These are phyloP conservation scores for Drosophila longiperda DNA, from an alignment of 2,888 invertebrate genomes.

Conservation along the genomic window DNA sequence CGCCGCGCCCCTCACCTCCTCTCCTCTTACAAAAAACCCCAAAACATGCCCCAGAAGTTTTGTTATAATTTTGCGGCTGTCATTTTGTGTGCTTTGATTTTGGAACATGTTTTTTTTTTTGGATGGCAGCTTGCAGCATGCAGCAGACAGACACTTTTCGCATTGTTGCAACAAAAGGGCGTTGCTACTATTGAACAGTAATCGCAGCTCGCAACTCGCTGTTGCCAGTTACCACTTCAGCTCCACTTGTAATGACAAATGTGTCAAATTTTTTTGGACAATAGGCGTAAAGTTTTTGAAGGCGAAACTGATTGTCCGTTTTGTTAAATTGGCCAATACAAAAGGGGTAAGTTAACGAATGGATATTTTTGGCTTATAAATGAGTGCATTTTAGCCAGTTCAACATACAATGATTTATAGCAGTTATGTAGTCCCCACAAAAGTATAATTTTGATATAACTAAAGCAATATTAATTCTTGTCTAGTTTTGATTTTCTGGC, in stretches of 20 bases:
- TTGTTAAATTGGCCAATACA: neutral
- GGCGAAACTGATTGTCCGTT: conserved; percentile 3
- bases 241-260: conserved; percentile 35
- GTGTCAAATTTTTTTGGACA: conserved; percentile 22
- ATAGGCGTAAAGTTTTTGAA: conserved; percentile 11
- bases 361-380: neutral
- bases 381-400: neutral
- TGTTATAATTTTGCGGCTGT: conserved; percentile 76
- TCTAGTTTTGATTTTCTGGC: neutral
- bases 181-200: conserved; percentile 48
- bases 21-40: neutral
- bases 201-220: neutral
- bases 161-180: conserved; percentile 45
- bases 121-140: conserved; percentile 19
- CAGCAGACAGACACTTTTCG: conserved; percentile 14
- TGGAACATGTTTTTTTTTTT: conserved; percentile 30
- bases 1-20: neutral
- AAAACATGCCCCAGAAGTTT: conserved; percentile 54
- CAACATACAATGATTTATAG: neutral
- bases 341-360: neutral
- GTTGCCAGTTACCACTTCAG: neutral
- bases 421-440: neutral
- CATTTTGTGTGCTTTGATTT: conserved; percentile 72
- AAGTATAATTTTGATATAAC: neutral
- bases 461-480: neutral